Evolutionary conservation across 2,113 vertebrate genomes (phyloP).

Genomic region (Barnardius zonarius): DNA sequence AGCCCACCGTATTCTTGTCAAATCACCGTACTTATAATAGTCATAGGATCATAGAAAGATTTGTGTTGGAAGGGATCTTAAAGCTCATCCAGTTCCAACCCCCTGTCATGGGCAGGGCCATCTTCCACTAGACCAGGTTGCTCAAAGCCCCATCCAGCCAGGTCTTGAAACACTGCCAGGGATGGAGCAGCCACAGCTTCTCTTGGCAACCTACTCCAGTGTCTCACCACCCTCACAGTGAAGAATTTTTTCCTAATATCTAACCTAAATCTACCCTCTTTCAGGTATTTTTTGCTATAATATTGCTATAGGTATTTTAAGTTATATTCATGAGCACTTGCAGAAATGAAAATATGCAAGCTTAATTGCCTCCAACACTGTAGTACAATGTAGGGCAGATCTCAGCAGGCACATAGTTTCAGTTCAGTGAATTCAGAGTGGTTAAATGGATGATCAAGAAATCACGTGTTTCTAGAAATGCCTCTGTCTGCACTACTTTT

Average conservation of each 20-base stretch:
- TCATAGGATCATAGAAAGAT: neutral
- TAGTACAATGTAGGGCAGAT: neutral
- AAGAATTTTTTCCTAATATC: neutral
- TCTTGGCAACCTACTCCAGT: neutral
- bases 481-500: neutral
- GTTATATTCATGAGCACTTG: neutral
- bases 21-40: neutral
- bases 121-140: neutral
- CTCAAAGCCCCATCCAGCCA: neutral
- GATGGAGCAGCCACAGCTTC: neutral
- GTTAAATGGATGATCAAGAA: neutral
- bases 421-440: neutral
- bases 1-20: neutral
- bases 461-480: neutral
- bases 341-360: neutral
- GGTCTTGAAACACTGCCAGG: neutral
- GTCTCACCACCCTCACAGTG: neutral
- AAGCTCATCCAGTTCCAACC: neutral
- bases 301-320: neutral
- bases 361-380: neutral
- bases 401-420: neutral
- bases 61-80: neutral
- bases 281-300: neutral
- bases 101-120: neutral
- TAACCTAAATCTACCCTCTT: neutral